phyloP scores from a whole-genome alignment of 2,888 invertebrate genomes.

The Tipula helvola region DNA sequence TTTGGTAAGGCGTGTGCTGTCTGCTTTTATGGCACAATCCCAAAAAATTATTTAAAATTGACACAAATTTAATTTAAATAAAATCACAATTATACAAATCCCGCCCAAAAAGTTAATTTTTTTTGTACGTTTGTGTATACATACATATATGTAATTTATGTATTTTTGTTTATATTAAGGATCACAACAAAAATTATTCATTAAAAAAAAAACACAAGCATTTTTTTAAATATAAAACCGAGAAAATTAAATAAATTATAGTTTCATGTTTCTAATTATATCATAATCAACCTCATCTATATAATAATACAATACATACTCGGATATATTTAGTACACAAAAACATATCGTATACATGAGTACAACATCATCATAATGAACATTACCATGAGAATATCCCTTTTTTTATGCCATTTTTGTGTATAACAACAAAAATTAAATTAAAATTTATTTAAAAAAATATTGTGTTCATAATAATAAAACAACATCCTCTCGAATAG shows the following conservation, averaged over 20 bases:
- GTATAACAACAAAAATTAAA: neutral
- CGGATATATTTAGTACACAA: neutral
- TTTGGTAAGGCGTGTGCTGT: neutral
- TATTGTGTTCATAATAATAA: slow-evolving; percentile 4
- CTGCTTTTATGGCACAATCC: neutral
- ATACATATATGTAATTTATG: neutral
- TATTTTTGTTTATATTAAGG: neutral
- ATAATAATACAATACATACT: neutral
- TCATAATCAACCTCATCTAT: slow-evolving; percentile 4
- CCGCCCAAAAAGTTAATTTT: neutral
- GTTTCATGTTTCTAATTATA: neutral
- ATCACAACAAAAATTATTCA: neutral
- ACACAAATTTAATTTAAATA: neutral
- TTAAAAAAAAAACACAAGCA: neutral
- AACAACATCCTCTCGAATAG: neutral
- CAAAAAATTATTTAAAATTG: neutral
- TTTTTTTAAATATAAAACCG: neutral
- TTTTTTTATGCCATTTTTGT: neutral
- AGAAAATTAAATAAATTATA: neutral
- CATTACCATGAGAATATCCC: slow-evolving; percentile 4
- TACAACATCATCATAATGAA: neutral
- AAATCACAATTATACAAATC: neutral
- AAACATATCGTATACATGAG: neutral
- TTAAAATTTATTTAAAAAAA: neutral
- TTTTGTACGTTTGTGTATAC: neutral